Percentiles rank a stretch among this genome's conserved stretches.
These are phyloP conservation scores for Podotricha telesiphe DNA, from an alignment of 2,888 invertebrate genomes.

Conservation along the genomic window DNA sequence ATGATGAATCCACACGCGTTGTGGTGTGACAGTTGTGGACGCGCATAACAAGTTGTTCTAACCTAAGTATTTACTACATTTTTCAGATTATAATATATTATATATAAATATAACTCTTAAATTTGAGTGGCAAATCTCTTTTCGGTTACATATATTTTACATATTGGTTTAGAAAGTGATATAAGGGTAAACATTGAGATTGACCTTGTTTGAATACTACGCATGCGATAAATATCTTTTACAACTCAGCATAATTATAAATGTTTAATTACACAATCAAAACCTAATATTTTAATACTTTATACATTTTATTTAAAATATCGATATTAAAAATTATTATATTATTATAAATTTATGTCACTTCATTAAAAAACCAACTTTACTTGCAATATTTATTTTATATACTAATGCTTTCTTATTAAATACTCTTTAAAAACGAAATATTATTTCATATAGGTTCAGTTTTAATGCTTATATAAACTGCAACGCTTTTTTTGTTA, in stretches of 20 bases:
- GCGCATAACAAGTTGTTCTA: not conserved
- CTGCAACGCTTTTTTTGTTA: not conserved
- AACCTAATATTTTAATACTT: not conserved
- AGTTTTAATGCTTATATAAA: not conserved
- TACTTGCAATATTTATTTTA: too few relatives aligned
- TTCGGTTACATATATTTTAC: conserved; percentile 6
- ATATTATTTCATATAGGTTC: too few relatives aligned
- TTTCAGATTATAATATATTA: not conserved
- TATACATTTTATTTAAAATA: not conserved
- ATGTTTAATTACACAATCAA: conserved; percentile 1
- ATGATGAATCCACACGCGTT: conserved; percentile 19
- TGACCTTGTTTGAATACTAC: conserved; percentile 36
- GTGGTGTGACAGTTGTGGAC: conserved; percentile 19
- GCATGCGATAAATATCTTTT: conserved; percentile 36
- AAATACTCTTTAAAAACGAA: too few relatives aligned
- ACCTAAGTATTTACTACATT: conserved; percentile 32
- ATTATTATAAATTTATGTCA: not conserved
- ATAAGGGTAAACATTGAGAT: conserved; percentile 31
- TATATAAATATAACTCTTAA: not conserved
- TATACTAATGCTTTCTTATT: too few relatives aligned
- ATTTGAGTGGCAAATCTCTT: not conserved
- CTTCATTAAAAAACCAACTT: too few relatives aligned
- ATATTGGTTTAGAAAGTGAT: not conserved
- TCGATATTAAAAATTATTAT: not conserved
- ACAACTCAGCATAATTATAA: conserved; percentile 8